These are phyloP conservation scores for Eriocheir sinensis DNA, from an alignment of 1,140 invertebrate species.

Conservation along the genomic window DNA sequence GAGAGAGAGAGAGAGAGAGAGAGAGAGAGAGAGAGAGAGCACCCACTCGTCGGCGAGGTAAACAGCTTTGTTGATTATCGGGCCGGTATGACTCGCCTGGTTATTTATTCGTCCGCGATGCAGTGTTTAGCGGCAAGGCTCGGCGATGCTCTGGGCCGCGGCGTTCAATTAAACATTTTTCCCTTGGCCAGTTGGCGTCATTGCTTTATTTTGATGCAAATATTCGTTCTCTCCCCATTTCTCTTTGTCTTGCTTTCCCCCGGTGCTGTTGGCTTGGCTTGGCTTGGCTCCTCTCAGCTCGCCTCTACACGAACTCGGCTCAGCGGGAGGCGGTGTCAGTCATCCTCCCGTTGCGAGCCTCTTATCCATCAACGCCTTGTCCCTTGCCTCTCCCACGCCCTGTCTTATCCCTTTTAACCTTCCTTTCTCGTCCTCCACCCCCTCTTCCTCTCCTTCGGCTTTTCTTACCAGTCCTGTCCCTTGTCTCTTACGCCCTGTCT, in stretches of 20 bases:
- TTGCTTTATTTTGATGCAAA: constrained; percentile 16
- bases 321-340: background rate
- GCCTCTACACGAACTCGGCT: background rate
- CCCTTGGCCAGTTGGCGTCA: background rate
- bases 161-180: background rate
- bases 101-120: background rate
- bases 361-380: background rate
- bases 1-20: constrained; percentile 22
- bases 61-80: constrained; percentile 12
- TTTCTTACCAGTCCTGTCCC: too few relatives aligned
- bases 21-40: background rate
- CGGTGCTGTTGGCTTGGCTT: background rate
- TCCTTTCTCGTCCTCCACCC: too few relatives aligned
- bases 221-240: too few relatives aligned
- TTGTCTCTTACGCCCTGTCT: too few relatives aligned
- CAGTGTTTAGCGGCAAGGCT: background rate
- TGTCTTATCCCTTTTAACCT: background rate
- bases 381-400: background rate
- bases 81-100: background rate
- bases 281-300: background rate
- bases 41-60: background rate
- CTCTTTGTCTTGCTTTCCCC: background rate
- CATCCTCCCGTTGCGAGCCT: background rate
- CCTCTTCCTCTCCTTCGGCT: too few relatives aligned
- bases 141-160: background rate